These are phyloP conservation scores for Salarias fasciatus DNA, from an alignment of 2,797 vertebrate genomes.

Conservation along the genomic window DNA sequence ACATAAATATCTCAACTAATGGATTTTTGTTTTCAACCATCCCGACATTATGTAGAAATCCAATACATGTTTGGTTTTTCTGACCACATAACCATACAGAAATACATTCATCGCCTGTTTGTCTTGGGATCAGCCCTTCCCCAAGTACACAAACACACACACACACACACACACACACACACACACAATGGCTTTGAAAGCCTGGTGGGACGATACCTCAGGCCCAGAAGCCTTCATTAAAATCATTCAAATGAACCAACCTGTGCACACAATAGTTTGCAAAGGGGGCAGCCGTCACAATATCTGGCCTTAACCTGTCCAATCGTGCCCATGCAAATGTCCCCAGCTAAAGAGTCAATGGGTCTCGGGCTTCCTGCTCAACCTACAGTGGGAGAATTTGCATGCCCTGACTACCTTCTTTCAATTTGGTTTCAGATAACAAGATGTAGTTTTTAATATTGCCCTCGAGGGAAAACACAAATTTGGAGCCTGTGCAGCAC, in stretches of 20 bases:
- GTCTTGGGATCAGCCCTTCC: conserved; percentile 27
- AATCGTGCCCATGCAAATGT: conserved; percentile 81
- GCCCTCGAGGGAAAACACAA: conserved; percentile 66
- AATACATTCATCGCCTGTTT: too few relatives aligned
- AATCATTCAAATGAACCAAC: conserved; percentile 79
- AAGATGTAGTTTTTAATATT: conserved; percentile 68
- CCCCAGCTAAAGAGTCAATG: conserved; percentile 64
- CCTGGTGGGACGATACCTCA: conserved; percentile 55
- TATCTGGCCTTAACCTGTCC: conserved; percentile 72
- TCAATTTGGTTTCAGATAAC: conserved; percentile 79
- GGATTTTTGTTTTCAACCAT: too few relatives aligned
- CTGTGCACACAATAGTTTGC: conserved; percentile 79
- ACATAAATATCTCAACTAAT: too few relatives aligned
- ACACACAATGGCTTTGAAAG: conserved; percentile 49
- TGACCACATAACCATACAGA: conserved; percentile 32
- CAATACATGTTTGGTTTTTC: background rate
- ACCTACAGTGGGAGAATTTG: conserved; percentile 66
- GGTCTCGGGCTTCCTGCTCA: conserved; percentile 62
- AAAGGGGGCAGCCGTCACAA: conserved; percentile 74
- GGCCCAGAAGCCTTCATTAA: conserved; percentile 66
- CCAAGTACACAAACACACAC: conserved; percentile 16
- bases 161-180: conserved; percentile 20
- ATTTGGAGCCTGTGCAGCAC: conserved; percentile 8
- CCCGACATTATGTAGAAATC: background rate
- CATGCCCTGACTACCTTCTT: conserved; percentile 70